Evolutionary conservation across 2,113 vertebrate genomes (phyloP), one percentile per base, ranked within the genome.

Genomic region (Menidia beryllina): DNA sequence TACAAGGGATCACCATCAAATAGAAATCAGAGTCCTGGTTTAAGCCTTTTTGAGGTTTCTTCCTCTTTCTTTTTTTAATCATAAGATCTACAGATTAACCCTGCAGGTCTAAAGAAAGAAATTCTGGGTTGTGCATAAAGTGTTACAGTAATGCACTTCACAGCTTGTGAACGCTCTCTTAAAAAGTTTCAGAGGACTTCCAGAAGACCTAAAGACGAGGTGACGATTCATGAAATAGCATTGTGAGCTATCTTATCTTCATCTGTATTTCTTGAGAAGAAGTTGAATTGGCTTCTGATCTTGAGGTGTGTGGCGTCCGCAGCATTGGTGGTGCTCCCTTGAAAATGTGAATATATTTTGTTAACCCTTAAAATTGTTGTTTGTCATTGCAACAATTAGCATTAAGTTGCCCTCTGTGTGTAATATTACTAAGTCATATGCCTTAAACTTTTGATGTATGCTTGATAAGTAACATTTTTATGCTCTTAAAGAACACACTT

Each of bases 1-100:
- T 86, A 54, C 82, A 85, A 86, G 88, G 88, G 91, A 85, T 80
- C 88, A 76, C 87, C 89, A 91, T 83, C 91, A 89, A 90, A 83
- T 67, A 51, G 12, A 55, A 65, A 38, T 30, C 7, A 17, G 19
- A 62, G 34, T 20, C 56, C 23, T 10, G 20, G 49, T n/a, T n/a
- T n/a, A n/a, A n/a, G n/a, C n/a, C n/a, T n/a, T n/a, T n/a, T n/a
- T n/a, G n/a, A n/a, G n/a, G n/a, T n/a, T n/a, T n/a, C n/a, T n/a
- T n/a, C n/a, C n/a, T n/a, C n/a, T n/a, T n/a, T n/a, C n/a, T n/a
- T n/a, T n/a, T n/a, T n/a, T n/a, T n/a, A 70, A 25, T 59, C 4
- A 13, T 20, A 54, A 14, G 21, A 54, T 49, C 53, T 58, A 49
- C 24, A 49, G 27, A n/a, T 65, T 73, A 64, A 19, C n/a, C 59